Evolutionary conservation across 1,140 invertebrate species (phyloP).

Genomic region (Pemphigus obesinymphae): DNA sequence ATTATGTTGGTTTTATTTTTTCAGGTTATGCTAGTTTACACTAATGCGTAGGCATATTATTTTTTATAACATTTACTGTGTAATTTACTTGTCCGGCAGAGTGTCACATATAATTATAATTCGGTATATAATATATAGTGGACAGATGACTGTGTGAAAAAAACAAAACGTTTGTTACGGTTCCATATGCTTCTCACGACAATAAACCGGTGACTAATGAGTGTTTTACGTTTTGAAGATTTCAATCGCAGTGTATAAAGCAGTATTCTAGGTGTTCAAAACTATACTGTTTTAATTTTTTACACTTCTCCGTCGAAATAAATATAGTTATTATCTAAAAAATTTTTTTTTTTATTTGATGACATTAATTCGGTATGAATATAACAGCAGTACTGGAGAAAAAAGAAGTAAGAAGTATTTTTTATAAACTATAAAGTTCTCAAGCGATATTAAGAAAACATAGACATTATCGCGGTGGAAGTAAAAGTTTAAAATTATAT

Average conservation of each 20-base stretch:
- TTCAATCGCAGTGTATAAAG: not conserved
- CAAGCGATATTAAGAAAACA: no score
- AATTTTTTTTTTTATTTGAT: not conserved
- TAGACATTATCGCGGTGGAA: no score
- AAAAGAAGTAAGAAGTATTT: no score
- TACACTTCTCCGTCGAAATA: not conserved
- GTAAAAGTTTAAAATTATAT: no score
- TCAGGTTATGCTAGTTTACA: not conserved
- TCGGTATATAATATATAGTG: not conserved
- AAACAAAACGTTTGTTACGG: slow-evolving; percentile 20
- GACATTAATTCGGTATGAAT: not conserved
- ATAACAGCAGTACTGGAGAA: not conserved
- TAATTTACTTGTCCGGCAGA: slow-evolving; percentile 26
- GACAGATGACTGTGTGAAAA: slow-evolving; percentile 29
- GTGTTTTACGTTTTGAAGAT: not conserved
- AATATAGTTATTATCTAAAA: not conserved
- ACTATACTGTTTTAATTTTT: slow-evolving; percentile 1
- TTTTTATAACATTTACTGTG: not conserved
- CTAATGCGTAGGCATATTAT: slow-evolving; percentile 19
- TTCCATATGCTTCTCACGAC: not conserved
- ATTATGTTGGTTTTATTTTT: no score
- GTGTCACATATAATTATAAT: slow-evolving; percentile 16
- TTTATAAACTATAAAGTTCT: no score
- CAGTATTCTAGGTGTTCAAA: no score
- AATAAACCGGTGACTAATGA: not conserved